Percentiles rank a stretch among this genome's conserved stretches.
Evolutionary conservation across 1,140 invertebrate genomes (phyloP).

Genomic region (Mactra quadrangularis): DNA sequence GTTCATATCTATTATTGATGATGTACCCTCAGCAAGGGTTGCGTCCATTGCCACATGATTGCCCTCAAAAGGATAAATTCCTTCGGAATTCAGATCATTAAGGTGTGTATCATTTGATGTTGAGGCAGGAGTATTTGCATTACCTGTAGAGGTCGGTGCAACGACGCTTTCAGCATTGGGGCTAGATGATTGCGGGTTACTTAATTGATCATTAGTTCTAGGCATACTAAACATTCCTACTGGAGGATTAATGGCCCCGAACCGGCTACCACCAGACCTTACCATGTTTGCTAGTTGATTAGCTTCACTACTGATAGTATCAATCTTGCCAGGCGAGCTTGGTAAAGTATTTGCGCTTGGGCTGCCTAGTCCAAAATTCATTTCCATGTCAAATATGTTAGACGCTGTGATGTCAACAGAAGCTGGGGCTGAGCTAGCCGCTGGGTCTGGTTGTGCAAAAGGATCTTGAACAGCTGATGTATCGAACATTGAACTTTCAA

Average conservation of each 20-base stretch:
- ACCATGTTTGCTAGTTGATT: no score
- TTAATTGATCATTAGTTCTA: no score
- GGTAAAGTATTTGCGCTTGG: background rate
- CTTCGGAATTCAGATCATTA: constrained; percentile 30
- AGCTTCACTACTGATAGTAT: background rate
- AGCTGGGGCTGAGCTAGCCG: no score
- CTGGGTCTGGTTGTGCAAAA: no score
- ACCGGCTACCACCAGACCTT: no score
- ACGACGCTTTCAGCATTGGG: no score
- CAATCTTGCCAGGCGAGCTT: background rate
- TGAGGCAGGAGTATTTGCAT: background rate
- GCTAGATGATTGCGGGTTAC: no score
- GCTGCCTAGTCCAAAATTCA: background rate
- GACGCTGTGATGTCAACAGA: background rate
- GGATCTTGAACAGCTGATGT: no score
- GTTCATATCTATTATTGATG: constrained; percentile 31
- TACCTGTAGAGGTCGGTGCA: background rate
- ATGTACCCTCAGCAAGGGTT: background rate
- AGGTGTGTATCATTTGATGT: constrained; percentile 10
- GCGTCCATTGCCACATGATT: constrained; percentile 43
- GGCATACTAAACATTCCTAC: no score
- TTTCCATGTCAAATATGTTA: background rate
- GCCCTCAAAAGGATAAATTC: constrained; percentile 58
- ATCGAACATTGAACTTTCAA: no score
- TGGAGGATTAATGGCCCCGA: no score